Conservation (phyloP, 2,888 invertebrate genomes). For the Ametastegia equiseti region DNA sequence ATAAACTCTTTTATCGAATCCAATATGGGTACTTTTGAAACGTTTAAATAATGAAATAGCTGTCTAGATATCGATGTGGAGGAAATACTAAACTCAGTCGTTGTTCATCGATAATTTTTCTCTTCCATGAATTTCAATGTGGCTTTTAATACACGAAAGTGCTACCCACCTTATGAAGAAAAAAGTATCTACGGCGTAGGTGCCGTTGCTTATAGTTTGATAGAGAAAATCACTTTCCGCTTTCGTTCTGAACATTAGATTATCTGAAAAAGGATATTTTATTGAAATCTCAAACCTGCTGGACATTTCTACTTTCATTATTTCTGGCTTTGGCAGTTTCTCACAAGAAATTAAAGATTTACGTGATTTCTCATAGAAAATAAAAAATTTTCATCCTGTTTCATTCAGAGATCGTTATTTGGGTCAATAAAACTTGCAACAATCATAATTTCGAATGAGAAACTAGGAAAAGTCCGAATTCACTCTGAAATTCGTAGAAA, state of each 20-base stretch:
- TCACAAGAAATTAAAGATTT: no score
- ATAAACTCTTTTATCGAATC: neutral
- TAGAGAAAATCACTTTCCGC: constrained; percentile 75
- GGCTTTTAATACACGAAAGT: neutral
- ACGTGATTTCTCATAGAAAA: no score
- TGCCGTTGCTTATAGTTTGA: constrained; percentile 78
- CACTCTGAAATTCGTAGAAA: no score
- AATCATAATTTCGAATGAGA: no score
- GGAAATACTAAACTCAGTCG: neutral
- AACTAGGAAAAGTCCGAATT: no score
- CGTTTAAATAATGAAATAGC: neutral
- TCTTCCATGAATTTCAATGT: neutral
- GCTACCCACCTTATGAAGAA: constrained; percentile 80
- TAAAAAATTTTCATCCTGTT: no score
- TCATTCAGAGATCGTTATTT: no score
- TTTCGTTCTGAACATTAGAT: constrained; percentile 74
- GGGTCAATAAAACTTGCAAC: no score
- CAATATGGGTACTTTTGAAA: neutral
- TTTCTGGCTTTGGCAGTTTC: no score
- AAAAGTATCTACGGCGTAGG: constrained; percentile 80
- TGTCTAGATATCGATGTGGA: neutral
- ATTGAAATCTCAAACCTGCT: no score
- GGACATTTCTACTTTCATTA: no score
- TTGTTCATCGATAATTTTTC: neutral
- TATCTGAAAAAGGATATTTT: constrained; percentile 74